Base-by-base conservation (phyloP, 2,113 vertebrate species). In the Mormyrus lacerda region DNA sequence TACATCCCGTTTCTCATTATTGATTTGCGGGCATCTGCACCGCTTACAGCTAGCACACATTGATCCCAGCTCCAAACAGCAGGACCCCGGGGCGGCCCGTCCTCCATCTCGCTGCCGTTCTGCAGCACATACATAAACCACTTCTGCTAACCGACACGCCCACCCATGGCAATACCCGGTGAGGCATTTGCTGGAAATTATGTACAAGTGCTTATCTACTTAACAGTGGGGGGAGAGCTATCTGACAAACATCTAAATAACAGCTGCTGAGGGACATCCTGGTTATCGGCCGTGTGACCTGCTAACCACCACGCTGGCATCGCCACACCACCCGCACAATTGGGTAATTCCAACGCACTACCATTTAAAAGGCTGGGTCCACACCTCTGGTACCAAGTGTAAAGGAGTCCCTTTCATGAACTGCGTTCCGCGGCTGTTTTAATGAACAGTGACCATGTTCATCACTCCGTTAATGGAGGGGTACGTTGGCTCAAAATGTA, bases 201-300 rank as follows among this genome's bases (percentile, higher is more conserved):
- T 48, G 47, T 27, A 50, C 44, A 85, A 85, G 83, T 3, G 47
- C 10, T 48, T n/a, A 47, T 84, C 45, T 47, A 47, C 47, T 84
- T 45, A 84, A 47, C 39, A 45, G 44, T 44, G 21, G 44, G 15
- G 58, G 45, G 82, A 44, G 82, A 27, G 10, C 10, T 13, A 50
- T 50, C 45, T 50, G 83, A 85, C 83, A 50, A 47, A 84, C 44
- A 85, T 85, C 83, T 48, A 48, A 85, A 85, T 85, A 85, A 85
- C 24, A 0, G n/a, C n/a, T n/a, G n/a, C n/a, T n/a, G n/a, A n/a
- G 15, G n/a, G 2, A 6, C 7, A 6, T 85, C 45, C 24, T 24
- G 13, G 47, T 48, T 85, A 85, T 27, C 10, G 24, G 83, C 19
- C 42, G 13, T 1, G 35, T 42, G 31, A 42, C 73, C 11, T 35